A percentile compares a stretch with the other conserved stretches of the same genome.
phyloP scores from a whole-genome alignment of 2,113 vertebrate genomes.

The Mesocricetus auratus region DNA sequence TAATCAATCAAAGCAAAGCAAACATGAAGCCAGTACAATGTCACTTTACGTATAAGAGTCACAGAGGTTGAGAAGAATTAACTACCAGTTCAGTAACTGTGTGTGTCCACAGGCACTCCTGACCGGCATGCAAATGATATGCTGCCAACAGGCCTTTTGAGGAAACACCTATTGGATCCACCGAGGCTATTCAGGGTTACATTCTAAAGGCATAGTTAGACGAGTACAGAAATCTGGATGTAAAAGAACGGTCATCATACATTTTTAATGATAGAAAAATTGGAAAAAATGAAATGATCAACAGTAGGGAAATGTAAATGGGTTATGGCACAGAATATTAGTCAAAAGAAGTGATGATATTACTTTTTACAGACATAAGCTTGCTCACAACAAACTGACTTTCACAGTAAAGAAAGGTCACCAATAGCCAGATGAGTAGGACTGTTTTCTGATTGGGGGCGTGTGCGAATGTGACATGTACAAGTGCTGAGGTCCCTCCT shows the following conservation, averaged over 20 bases:
- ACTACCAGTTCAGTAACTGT: neutral
- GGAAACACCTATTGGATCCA: neutral
- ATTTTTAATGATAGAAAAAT: constrained; percentile 40
- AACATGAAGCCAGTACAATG: neutral
- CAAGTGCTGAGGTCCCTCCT: neutral
- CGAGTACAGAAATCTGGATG: neutral
- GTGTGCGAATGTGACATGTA: neutral
- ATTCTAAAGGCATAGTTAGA: constrained; percentile 25
- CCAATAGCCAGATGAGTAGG: neutral
- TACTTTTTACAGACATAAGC: neutral
- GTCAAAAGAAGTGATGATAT: neutral
- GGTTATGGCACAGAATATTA: neutral
- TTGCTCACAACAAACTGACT: neutral
- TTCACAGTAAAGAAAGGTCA: neutral
- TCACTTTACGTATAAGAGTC: constrained; percentile 24
- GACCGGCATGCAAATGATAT: neutral
- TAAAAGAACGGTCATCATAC: constrained; percentile 13
- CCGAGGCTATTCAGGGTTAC: neutral
- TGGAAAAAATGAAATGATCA: constrained; percentile 5
- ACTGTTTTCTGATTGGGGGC: neutral
- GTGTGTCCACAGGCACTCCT: neutral
- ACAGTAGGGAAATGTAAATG: neutral
- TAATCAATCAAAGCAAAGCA: constrained; percentile 44
- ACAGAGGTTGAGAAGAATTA: neutral
- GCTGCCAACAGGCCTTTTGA: neutral